Percentiles rank a stretch among this genome's conserved stretches.
These are phyloP conservation scores for Sylvia borin DNA, from an alignment of 2,797 vertebrate genomes.

Conservation along the genomic window DNA sequence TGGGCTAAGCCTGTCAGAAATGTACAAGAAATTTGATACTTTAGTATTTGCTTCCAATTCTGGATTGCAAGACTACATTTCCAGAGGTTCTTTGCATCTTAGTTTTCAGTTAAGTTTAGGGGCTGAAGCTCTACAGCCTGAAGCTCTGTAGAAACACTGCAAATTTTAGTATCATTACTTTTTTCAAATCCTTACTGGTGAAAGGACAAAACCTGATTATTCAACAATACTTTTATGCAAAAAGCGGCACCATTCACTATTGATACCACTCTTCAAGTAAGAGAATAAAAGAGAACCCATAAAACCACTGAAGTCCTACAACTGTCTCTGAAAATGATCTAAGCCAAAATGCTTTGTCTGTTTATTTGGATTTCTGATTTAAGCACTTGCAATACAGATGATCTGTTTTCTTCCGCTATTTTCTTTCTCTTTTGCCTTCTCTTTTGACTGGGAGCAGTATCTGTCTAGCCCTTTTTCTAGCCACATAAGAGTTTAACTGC, in stretches of 20 bases:
- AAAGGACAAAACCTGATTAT: not conserved
- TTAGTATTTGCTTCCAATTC: not conserved
- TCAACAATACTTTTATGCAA: not conserved
- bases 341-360: not conserved
- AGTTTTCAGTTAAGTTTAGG: not conserved
- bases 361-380: not conserved
- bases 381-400: not conserved
- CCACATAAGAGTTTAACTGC: not conserved
- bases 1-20: not conserved
- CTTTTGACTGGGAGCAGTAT: not conserved
- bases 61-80: not conserved
- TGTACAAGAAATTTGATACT: not conserved
- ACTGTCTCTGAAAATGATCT: not conserved
- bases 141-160: not conserved
- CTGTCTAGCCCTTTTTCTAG: not conserved
- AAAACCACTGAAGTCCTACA: not conserved
- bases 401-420: not conserved
- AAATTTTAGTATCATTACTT: not conserved
- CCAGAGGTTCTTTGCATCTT: not conserved
- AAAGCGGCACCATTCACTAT: not conserved
- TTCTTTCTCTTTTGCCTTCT: not conserved
- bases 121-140: not conserved
- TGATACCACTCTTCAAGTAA: not conserved
- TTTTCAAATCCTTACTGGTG: not conserved
- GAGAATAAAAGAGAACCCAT: not conserved